Evolutionary conservation across 1,140 invertebrate genomes (phyloP).

Genomic region (Tenebrio molitor): DNA sequence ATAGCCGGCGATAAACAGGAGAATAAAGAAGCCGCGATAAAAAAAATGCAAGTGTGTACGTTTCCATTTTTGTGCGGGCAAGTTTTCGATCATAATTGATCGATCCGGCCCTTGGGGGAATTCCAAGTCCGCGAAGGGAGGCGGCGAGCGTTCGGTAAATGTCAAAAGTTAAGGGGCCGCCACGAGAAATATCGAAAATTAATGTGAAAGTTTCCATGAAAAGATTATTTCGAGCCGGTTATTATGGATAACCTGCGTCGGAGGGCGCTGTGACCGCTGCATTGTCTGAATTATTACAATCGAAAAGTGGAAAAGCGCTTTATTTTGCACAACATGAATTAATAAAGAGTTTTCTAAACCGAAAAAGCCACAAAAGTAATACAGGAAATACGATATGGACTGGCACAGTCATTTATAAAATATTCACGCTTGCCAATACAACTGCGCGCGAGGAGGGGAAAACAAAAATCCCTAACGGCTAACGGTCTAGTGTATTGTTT

Average conservation of each 20-base stretch:
- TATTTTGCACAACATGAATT: slow-evolving; percentile 34
- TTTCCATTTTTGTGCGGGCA: neutral
- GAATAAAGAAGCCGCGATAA: slow-evolving; percentile 39
- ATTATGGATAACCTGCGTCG: neutral
- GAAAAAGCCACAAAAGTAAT: slow-evolving; percentile 26
- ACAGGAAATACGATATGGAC: slow-evolving; percentile 39
- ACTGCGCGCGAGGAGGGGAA: neutral
- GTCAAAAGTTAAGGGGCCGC: slow-evolving; percentile 19
- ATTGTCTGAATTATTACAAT: slow-evolving; percentile 36
- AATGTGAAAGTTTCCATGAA: neutral
- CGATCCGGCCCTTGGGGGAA: neutral
- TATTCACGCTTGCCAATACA: slow-evolving; percentile 31
- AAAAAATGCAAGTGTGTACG: slow-evolving; percentile 7
- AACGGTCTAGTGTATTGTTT: slow-evolving; percentile 40
- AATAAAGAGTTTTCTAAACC: slow-evolving; percentile 11
- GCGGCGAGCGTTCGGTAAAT: neutral
- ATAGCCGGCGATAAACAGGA: slow-evolving; percentile 51
- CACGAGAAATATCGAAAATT: slow-evolving; percentile 25
- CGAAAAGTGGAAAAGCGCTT: slow-evolving; percentile 31
- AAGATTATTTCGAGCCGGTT: neutral
- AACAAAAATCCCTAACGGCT: slow-evolving; percentile 30
- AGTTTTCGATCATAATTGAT: slow-evolving; percentile 7
- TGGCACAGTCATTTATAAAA: slow-evolving; percentile 27
- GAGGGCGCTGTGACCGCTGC: slow-evolving; percentile 1
- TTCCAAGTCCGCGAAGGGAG: neutral